These are phyloP conservation scores for Ectemnius lituratus DNA, from an alignment of 2,888 invertebrate species.

Conservation along the genomic window DNA sequence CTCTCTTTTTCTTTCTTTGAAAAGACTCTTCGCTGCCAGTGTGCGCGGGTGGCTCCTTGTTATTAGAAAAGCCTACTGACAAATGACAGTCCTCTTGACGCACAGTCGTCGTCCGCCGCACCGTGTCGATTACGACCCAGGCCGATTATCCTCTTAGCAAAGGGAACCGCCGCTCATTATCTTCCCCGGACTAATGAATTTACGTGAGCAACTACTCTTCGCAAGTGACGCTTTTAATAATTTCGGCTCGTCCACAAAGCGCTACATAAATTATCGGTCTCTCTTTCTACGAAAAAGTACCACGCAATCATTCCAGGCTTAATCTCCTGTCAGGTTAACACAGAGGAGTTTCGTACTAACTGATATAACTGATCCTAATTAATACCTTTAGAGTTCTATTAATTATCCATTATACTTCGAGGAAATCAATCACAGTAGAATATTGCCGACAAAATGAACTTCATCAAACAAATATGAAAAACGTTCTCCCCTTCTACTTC, in stretches of 20 bases:
- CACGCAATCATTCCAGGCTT: constrained; percentile 11
- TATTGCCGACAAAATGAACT: too few species aligned
- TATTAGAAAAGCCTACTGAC: constrained; percentile 63
- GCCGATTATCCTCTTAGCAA: constrained; percentile 7
- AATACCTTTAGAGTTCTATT: too few species aligned
- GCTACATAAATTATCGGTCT: not conserved
- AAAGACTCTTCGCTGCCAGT: constrained; percentile 15
- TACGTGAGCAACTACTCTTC: not conserved
- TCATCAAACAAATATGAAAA: too few species aligned
- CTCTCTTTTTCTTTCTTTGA: too few species aligned
- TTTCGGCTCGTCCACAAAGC: not conserved
- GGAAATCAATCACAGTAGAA: too few species aligned
- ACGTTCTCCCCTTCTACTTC: too few species aligned
- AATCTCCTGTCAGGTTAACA: too few species aligned
- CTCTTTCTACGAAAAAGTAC: too few species aligned
- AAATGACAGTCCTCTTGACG: constrained; percentile 55
- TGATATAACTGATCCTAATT: too few species aligned
- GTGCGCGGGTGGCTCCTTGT: constrained; percentile 43
- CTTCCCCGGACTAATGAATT: constrained; percentile 1
- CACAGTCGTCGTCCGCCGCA: constrained; percentile 33
- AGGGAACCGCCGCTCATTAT: not conserved
- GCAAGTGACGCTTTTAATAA: not conserved
- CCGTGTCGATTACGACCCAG: constrained; percentile 14
- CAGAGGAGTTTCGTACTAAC: too few species aligned
- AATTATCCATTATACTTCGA: too few species aligned